These are phyloP conservation scores for Lacerta viridis DNA, from an alignment of 2,797 vertebrate species.

Conservation along the genomic window DNA sequence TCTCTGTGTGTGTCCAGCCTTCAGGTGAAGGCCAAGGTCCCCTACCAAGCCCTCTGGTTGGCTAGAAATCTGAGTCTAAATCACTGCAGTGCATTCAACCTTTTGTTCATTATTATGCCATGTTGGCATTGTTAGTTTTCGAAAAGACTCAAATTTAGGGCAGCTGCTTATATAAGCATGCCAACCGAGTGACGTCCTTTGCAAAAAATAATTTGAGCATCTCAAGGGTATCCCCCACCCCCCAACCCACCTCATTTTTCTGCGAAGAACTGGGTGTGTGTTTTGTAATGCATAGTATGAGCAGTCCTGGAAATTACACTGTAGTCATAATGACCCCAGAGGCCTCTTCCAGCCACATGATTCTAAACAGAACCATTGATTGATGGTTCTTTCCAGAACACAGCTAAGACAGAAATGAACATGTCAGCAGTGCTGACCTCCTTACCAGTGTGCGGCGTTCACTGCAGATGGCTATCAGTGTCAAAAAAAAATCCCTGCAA, in stretches of 20 bases:
- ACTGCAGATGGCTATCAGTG: constrained; percentile 61
- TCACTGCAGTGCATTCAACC: neutral
- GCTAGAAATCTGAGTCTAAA: neutral
- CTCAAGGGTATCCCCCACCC: neutral
- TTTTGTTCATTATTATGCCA: neutral
- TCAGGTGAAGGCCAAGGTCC: neutral
- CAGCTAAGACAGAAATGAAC: neutral
- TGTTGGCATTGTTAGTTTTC: neutral
- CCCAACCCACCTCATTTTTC: neutral
- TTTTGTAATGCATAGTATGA: neutral
- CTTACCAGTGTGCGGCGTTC: constrained; percentile 25
- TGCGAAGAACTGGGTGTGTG: neutral
- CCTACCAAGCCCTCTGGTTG: neutral
- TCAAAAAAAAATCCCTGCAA: constrained; percentile 70
- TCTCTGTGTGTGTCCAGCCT: too few relatives aligned
- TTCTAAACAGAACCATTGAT: constrained; percentile 42
- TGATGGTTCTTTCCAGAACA: constrained; percentile 34
- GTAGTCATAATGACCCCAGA: constrained; percentile 30
- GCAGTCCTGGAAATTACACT: constrained; percentile 23
- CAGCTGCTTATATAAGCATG: neutral
- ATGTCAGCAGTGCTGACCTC: constrained; percentile 33
- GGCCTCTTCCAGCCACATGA: constrained; percentile 17
- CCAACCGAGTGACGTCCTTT: neutral
- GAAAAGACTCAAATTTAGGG: neutral
- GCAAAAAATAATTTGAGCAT: neutral